Evolutionary conservation across 92 coral and sea anemone genomes (phyloP).

Genomic region (Palythoa caribaeorum): DNA sequence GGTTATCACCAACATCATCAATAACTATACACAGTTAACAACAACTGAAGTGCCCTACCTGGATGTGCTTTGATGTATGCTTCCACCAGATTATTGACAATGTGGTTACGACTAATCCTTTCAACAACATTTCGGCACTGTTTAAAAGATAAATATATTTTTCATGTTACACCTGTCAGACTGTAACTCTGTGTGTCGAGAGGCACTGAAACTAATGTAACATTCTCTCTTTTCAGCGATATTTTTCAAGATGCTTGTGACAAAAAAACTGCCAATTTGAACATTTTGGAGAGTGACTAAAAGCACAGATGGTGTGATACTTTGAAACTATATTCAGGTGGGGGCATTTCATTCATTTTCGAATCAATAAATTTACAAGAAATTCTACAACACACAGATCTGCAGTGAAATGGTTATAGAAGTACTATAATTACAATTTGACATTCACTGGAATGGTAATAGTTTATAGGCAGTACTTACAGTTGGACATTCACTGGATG

Average conservation of each 20-base stretch:
- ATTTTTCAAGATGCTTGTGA: too few relatives aligned
- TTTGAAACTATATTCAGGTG: too few relatives aligned
- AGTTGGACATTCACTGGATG: not conserved
- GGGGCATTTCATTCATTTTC: too few relatives aligned
- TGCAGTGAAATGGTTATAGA: too few relatives aligned
- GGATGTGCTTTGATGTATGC: constrained; percentile 87
- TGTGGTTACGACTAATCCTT: constrained; percentile 90
- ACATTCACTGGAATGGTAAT: too few relatives aligned
- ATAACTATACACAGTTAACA: not conserved
- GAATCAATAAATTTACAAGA: too few relatives aligned
- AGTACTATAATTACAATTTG: too few relatives aligned
- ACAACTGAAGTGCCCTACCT: constrained; percentile 49
- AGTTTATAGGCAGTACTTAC: too few relatives aligned
- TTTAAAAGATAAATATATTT: constrained; percentile 25
- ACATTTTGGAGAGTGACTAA: too few relatives aligned
- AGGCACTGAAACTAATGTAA: not conserved
- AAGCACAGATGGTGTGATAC: too few relatives aligned
- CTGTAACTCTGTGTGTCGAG: not conserved
- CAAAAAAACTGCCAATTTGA: too few relatives aligned
- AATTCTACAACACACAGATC: too few relatives aligned
- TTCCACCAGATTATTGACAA: constrained; percentile 94
- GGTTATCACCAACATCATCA: not conserved
- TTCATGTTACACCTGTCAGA: not conserved
- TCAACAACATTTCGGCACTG: constrained; percentile 91
- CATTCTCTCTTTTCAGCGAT: not conserved